Percentiles rank a stretch among this genome's conserved stretches.
Evolutionary conservation across 1,140 invertebrate genomes (phyloP).

Genomic region (Panagrolaimus sp.): DNA sequence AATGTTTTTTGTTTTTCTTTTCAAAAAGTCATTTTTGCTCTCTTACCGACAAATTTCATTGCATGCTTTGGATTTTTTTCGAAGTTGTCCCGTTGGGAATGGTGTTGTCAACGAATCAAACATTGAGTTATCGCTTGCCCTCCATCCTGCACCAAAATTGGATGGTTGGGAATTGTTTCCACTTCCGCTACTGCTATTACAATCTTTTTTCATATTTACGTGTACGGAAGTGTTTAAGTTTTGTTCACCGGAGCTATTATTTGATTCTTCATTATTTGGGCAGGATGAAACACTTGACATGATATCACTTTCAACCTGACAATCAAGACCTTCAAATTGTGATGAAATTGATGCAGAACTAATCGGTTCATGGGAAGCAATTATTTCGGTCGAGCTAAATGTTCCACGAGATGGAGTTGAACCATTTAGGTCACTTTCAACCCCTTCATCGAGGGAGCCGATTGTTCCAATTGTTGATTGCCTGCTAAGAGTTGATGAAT

Average conservation of each 20-base stretch:
- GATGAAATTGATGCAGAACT: constrained; percentile 27
- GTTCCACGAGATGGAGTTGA: constrained; percentile 29
- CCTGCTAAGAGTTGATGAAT: constrained; percentile 43
- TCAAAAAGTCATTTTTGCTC: background rate
- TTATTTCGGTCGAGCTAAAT: constrained; percentile 35
- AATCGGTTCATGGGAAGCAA: constrained; percentile 20
- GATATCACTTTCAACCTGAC: constrained; percentile 39
- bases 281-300: constrained; percentile 46
- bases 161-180: constrained; percentile 27
- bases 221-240: background rate
- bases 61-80: constrained; percentile 32
- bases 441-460: constrained; percentile 49
- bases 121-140: constrained; percentile 51
- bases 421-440: constrained; percentile 37
- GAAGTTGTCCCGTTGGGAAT: constrained; percentile 48
- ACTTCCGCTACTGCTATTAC: constrained; percentile 21
- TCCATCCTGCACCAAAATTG: constrained; percentile 43
- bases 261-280: constrained; percentile 24
- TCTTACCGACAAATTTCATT: constrained; percentile 39
- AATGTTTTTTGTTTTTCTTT: background rate
- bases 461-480: constrained; percentile 54
- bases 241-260: too few species aligned
- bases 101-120: constrained; percentile 40
- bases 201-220: constrained; percentile 11
- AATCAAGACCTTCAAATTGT: constrained; percentile 44